Evolutionary conservation across 2,797 vertebrate genomes (phyloP).

Genomic region (Luscinia luscinia): DNA sequence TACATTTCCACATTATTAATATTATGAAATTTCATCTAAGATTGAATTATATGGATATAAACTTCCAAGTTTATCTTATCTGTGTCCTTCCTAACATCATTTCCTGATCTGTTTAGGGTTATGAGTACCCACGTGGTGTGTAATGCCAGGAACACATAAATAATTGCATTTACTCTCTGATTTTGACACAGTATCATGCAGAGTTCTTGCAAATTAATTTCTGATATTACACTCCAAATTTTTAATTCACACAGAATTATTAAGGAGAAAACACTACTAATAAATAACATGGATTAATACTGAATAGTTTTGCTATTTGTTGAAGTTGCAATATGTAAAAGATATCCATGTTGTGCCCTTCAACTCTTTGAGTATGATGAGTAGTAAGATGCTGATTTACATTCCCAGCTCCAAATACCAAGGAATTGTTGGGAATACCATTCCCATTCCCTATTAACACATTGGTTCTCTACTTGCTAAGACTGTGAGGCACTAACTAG

Average conservation of each 20-base stretch:
- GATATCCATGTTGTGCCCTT: neutral
- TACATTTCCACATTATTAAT: neutral
- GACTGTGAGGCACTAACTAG: neutral
- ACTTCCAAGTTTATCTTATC: neutral
- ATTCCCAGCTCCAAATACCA: neutral
- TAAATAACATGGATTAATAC: neutral
- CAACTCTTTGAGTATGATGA: neutral
- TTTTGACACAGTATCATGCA: neutral
- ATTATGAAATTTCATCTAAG: neutral
- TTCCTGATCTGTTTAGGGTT: neutral
- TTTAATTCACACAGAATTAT: neutral
- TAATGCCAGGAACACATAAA: neutral
- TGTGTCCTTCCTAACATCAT: neutral
- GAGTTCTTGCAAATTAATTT: neutral
- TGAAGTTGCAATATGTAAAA: neutral
- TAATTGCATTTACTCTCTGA: neutral
- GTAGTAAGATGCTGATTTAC: neutral
- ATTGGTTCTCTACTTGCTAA: neutral
- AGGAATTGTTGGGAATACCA: neutral
- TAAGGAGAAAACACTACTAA: neutral
- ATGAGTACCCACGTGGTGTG: rapidly evolving
- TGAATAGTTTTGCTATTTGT: neutral
- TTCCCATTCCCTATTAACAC: neutral
- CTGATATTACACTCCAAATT: neutral
- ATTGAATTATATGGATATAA: neutral